phyloP scores from a whole-genome alignment of 2,113 vertebrate species.

The Dicerorhinus sumatrensis region DNA sequence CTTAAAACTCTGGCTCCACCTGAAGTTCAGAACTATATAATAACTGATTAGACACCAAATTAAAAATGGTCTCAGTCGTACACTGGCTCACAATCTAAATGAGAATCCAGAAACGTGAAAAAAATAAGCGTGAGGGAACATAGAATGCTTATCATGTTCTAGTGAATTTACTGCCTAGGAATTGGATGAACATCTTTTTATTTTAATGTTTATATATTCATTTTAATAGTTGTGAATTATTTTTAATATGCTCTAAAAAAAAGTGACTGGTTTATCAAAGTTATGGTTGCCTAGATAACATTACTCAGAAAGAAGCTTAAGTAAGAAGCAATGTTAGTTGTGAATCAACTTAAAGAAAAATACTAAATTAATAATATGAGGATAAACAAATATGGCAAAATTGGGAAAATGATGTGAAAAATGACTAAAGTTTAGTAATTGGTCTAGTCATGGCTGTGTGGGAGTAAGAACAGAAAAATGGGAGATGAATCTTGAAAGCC shows the following conservation, averaged over 20 bases:
- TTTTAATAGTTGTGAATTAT: not conserved
- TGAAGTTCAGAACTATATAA: slow-evolving; percentile 37
- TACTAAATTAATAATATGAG: not conserved
- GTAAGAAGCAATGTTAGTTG: not conserved
- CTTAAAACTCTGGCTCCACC: not conserved
- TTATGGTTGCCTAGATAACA: not conserved
- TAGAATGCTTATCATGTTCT: not conserved
- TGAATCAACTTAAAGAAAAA: not conserved
- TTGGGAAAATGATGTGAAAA: not conserved
- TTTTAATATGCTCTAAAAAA: not conserved
- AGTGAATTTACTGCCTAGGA: not conserved
- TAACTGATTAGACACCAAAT: not conserved
- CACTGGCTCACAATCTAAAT: not conserved
- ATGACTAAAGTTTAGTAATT: not conserved
- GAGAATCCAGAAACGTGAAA: not conserved
- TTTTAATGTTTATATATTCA: slow-evolving; percentile 23
- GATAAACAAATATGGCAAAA: not conserved
- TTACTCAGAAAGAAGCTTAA: not conserved
- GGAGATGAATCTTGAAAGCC: not conserved
- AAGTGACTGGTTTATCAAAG: not conserved
- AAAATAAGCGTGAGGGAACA: not conserved
- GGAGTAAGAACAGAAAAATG: not conserved
- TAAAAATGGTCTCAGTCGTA: not conserved
- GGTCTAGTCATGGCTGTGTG: not conserved
- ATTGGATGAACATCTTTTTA: not conserved